Evolutionary conservation across 2,113 vertebrate genomes (phyloP).

Genomic region (Peucedramus taeniatus): DNA sequence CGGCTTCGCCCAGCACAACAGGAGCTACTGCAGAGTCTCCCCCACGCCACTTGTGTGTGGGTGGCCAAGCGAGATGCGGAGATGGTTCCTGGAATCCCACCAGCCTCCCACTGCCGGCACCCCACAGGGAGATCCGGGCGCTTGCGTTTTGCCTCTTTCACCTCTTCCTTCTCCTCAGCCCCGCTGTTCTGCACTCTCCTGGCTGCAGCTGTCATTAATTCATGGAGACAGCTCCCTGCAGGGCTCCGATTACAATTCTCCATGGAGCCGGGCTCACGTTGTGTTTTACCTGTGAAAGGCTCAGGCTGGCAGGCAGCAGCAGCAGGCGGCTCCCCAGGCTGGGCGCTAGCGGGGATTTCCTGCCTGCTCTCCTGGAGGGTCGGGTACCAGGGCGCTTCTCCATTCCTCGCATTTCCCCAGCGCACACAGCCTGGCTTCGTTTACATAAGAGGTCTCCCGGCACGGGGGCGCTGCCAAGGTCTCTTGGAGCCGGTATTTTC

Average conservation of each 20-base stretch:
- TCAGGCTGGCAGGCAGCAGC: background rate
- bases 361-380: background rate
- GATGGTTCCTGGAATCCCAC: background rate
- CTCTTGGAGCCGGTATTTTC: background rate
- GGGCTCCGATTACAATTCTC: background rate
- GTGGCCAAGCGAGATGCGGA: background rate
- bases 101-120: background rate
- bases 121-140: rapidly evolving
- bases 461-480: background rate
- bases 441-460: background rate
- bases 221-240: rapidly evolving
- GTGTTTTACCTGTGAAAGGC: rapidly evolving
- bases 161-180: background rate
- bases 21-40: background rate
- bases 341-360: background rate
- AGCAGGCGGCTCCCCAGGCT: background rate
- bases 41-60: background rate
- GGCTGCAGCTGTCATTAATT: background rate
- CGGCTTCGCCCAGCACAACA: background rate
- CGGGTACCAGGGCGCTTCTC: background rate
- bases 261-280: rapidly evolving
- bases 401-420: background rate
- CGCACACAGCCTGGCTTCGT: background rate
- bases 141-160: rapidly evolving
- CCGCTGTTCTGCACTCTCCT: rapidly evolving